phyloP scores from a whole-genome alignment of 2,113 vertebrate genomes.

The Thamnaconus septentrionalis region DNA sequence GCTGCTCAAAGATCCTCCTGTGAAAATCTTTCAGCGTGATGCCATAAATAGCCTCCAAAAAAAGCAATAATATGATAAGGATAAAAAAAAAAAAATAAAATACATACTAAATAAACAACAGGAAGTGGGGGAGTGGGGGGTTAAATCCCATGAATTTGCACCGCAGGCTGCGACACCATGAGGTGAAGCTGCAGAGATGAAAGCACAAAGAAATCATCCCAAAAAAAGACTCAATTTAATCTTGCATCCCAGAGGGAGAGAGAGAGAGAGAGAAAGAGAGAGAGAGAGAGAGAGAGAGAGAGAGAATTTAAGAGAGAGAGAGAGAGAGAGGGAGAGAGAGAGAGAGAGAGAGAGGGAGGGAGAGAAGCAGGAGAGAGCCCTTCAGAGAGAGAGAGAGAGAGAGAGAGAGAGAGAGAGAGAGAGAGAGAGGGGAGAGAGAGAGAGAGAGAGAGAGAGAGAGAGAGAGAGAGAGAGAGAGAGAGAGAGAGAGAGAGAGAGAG shows the following conservation, averaged over 20 bases:
- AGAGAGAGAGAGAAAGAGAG: constrained; percentile 81
- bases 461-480: too few species aligned
- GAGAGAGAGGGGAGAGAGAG: constrained; percentile 91
- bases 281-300: too few species aligned
- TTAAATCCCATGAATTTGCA: constrained; percentile 83
- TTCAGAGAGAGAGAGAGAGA: constrained; percentile 87
- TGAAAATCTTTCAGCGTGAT: constrained; percentile 18
- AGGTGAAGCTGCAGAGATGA: constrained; percentile 93
- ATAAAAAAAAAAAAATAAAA: constrained; percentile 49
- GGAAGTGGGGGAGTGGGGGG: constrained; percentile 39
- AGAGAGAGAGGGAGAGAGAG: too few species aligned
- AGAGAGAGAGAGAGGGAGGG: constrained; percentile 77
- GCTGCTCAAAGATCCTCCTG: constrained; percentile 5
- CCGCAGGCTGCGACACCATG: constrained; percentile 80
- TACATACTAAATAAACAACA: too few species aligned
- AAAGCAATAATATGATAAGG: constrained; percentile 68
- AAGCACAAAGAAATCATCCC: constrained; percentile 85
- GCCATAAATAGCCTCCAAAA: constrained; percentile 56
- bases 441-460: constrained; percentile 38
- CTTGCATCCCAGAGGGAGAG: constrained; percentile 89
- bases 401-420: constrained; percentile 87
- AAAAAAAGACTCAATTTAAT: constrained; percentile 97
- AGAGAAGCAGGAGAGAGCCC: too few species aligned
- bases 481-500: too few species aligned
- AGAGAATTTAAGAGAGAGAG: too few species aligned